Percentiles rank a stretch among this genome's conserved stretches.
These are phyloP conservation scores for Oxygymnocypris stewartii DNA, from an alignment of 2,113 vertebrate species.

Conservation along the genomic window DNA sequence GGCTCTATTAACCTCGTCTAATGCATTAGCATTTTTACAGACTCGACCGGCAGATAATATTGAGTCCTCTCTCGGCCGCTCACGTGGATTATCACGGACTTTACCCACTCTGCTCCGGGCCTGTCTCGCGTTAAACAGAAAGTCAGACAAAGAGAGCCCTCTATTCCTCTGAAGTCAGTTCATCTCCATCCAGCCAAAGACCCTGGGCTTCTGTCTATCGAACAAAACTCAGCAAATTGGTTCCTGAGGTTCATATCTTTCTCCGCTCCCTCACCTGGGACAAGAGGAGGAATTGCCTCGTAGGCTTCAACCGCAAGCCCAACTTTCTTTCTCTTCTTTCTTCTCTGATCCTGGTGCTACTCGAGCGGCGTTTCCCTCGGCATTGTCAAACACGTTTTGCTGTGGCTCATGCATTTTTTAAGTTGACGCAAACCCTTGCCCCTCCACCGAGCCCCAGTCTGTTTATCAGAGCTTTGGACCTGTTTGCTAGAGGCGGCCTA, in stretches of 20 bases:
- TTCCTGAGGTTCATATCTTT: constrained; percentile 80
- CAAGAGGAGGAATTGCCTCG: constrained; percentile 77
- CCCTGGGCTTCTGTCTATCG: constrained; percentile 73
- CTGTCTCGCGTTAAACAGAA: constrained; percentile 69
- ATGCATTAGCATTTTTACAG: constrained; percentile 11
- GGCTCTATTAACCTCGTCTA: background rate
- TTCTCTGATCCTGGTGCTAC: constrained; percentile 82
- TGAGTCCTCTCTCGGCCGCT: constrained; percentile 21
- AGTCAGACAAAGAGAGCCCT: constrained; percentile 65
- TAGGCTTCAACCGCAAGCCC: constrained; percentile 81
- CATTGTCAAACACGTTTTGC: constrained; percentile 78
- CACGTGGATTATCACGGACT: constrained; percentile 17
- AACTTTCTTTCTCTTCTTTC: constrained; percentile 73
- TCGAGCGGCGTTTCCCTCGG: constrained; percentile 85
- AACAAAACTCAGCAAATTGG: constrained; percentile 88
- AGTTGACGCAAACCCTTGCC: constrained; percentile 69
- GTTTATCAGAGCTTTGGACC: constrained; percentile 66
- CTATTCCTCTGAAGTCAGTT: constrained; percentile 72
- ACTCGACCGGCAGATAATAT: background rate
- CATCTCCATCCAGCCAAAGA: constrained; percentile 70
- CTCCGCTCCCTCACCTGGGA: constrained; percentile 79
- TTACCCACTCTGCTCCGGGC: constrained; percentile 45
- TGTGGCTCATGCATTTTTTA: constrained; percentile 85
- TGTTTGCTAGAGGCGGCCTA: constrained; percentile 73
- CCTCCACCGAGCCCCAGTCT: constrained; percentile 47